These are phyloP conservation scores for Semaprochilodus insignis DNA, from an alignment of 2,797 vertebrate species.

Conservation along the genomic window DNA sequence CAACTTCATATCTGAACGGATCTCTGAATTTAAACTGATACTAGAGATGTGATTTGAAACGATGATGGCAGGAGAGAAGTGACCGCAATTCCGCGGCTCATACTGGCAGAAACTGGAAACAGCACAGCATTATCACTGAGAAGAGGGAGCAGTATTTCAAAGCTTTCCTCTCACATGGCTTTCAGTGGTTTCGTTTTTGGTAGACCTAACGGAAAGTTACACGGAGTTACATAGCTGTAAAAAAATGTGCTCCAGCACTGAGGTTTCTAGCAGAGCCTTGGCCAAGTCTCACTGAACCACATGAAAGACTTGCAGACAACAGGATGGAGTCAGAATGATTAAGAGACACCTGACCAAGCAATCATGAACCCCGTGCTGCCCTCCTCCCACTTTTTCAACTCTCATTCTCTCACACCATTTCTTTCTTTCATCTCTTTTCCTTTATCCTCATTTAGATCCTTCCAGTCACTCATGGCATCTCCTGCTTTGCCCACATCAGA, in stretches of 20 bases:
- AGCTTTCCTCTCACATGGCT: neutral
- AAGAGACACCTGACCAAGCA: constrained; percentile 42
- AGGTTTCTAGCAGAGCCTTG: constrained; percentile 18
- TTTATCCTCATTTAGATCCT: neutral
- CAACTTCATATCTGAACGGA: constrained; percentile 19
- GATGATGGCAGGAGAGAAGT: neutral
- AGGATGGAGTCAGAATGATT: constrained; percentile 25
- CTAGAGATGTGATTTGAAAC: constrained; percentile 8
- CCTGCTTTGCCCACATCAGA: constrained; percentile 37
- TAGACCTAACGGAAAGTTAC: constrained; percentile 29
- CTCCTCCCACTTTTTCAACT: neutral
- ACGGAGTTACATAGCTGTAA: constrained; percentile 38
- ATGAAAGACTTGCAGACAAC: constrained; percentile 48
- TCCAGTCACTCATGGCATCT: constrained; percentile 1
- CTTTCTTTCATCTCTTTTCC: neutral
- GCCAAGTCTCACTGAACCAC: constrained; percentile 37
- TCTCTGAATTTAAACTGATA: constrained; percentile 42
- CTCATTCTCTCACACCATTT: neutral
- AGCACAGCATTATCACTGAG: neutral
- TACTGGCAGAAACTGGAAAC: constrained; percentile 1
- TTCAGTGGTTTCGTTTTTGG: constrained; percentile 26
- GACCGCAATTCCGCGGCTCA: constrained; percentile 16
- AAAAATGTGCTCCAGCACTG: constrained; percentile 1
- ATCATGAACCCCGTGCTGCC: constrained; percentile 9
- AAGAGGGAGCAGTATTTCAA: constrained; percentile 25